A percentile compares a stretch with the other conserved stretches of the same genome.
These are phyloP conservation scores for Scaptomyza montana DNA, from an alignment of 1,140 invertebrate species.

Conservation along the genomic window DNA sequence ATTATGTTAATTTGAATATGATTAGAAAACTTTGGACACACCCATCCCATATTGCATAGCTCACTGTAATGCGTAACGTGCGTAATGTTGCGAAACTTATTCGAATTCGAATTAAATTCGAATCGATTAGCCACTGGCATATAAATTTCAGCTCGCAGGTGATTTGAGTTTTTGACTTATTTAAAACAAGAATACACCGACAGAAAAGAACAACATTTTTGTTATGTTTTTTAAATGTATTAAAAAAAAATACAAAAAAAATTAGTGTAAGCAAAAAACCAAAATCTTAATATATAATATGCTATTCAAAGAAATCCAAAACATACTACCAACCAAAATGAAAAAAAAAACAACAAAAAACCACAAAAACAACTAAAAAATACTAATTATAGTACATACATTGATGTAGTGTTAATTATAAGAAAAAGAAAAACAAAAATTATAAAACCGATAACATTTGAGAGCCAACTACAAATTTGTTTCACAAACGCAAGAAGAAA, in stretches of 20 bases:
- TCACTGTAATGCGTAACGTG: constrained; percentile 23
- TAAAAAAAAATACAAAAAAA: constrained; percentile 46
- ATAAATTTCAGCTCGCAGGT: constrained; percentile 72
- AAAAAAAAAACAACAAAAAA: constrained; percentile 39
- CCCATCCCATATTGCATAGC: constrained; percentile 58
- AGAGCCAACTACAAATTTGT: constrained; percentile 68
- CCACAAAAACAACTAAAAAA: constrained; percentile 73
- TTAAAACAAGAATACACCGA: constrained; percentile 62
- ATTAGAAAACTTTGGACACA: constrained; percentile 26
- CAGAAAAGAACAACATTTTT: constrained; percentile 45
- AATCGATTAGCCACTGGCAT: constrained; percentile 70
- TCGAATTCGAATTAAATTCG: constrained; percentile 38
- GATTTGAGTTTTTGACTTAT: constrained; percentile 64
- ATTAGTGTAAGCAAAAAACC: constrained; percentile 49
- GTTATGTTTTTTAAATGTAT: constrained; percentile 73
- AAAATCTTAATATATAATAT: constrained; percentile 75
- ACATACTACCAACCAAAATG: constrained; percentile 75
- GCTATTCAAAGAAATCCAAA: constrained; percentile 83
- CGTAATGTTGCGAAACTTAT: constrained; percentile 33
- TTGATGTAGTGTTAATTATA: constrained; percentile 81
- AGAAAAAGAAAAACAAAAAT: constrained; percentile 42
- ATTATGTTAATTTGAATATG: constrained; percentile 48
- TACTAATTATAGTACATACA: constrained; percentile 83
- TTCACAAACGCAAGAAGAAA: constrained; percentile 67
- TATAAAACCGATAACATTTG: constrained; percentile 38